phyloP scores from a whole-genome alignment of 37 sponge, comb jelly and placozoan genomes.

The Oopsacas minuta region DNA sequence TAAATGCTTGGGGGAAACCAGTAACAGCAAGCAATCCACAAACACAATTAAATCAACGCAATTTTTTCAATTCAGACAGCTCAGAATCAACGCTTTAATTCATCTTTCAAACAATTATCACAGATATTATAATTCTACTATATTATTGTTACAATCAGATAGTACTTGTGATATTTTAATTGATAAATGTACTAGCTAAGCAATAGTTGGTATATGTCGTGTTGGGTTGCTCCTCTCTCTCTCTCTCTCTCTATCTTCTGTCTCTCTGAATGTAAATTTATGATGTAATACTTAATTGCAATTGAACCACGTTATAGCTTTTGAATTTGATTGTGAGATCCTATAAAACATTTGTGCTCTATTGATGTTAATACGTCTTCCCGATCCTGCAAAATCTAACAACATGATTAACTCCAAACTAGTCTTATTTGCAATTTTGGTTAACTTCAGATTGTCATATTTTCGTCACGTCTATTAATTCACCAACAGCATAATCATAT shows the following conservation, averaged over 20 bases:
- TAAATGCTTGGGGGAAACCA: constrained; percentile 8
- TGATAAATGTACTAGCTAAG: too few relatives aligned
- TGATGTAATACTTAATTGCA: neutral
- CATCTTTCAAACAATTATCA: neutral
- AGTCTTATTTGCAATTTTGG: too few relatives aligned
- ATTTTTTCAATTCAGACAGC: neutral
- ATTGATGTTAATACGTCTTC: too few relatives aligned
- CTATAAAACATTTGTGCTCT: too few relatives aligned
- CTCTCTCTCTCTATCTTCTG: neutral
- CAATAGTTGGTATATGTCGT: too few relatives aligned
- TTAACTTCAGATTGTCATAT: too few relatives aligned
- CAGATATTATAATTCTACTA: neutral
- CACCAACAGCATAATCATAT: too few relatives aligned
- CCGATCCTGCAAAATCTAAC: too few relatives aligned
- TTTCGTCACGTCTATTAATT: too few relatives aligned
- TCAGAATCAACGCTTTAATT: constrained; percentile 13
- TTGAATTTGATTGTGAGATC: neutral
- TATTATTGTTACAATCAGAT: neutral
- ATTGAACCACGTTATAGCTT: neutral
- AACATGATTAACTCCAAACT: too few relatives aligned
- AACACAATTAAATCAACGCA: neutral
- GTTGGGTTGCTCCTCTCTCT: neutral
- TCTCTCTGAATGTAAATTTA: constrained; percentile 7
- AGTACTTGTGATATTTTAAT: neutral
- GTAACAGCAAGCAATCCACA: neutral